Conservation (phyloP, 1,140 invertebrate genomes). For the Hydropsyche tenuis region DNA sequence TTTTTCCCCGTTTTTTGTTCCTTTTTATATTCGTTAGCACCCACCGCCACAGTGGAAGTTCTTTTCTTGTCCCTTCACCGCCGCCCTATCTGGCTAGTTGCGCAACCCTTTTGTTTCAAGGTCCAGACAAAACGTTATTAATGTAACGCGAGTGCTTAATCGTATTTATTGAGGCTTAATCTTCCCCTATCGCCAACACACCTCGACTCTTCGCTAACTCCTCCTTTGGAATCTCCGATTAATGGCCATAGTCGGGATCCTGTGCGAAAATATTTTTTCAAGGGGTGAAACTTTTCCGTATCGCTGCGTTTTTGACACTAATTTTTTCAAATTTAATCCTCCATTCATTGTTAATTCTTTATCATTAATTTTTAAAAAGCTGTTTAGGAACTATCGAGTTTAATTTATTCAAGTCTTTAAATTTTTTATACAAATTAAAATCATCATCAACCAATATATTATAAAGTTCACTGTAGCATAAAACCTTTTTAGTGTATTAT, state of each 20-base stretch:
- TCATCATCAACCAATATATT: too few species aligned
- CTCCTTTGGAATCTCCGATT: slow-evolving; percentile 5
- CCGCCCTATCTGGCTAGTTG: slow-evolving; percentile 28
- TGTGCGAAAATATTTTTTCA: slow-evolving; percentile 1
- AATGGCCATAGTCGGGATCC: background rate
- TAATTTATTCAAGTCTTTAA: too few species aligned
- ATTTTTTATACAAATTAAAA: too few species aligned
- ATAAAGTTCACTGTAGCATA: too few species aligned
- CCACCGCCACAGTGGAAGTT: slow-evolving; percentile 30
- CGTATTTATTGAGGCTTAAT: slow-evolving; percentile 51
- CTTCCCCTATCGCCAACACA: slow-evolving; percentile 32
- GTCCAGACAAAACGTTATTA: slow-evolving; percentile 49
- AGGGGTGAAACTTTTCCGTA: background rate
- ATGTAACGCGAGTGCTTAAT: slow-evolving; percentile 50
- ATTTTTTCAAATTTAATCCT: too few species aligned
- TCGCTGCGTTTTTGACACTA: background rate
- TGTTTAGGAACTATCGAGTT: too few species aligned
- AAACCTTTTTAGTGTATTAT: too few species aligned
- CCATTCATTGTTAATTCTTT: too few species aligned
- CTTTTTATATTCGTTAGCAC: background rate
- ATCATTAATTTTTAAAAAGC: too few species aligned
- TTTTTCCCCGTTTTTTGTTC: slow-evolving; percentile 42
- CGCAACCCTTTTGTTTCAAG: slow-evolving; percentile 41
- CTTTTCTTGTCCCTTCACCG: slow-evolving; percentile 34
- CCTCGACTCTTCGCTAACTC: background rate